phyloP scores from a whole-genome alignment of 2,113 vertebrate species.

The Periophthalmus modestus region DNA sequence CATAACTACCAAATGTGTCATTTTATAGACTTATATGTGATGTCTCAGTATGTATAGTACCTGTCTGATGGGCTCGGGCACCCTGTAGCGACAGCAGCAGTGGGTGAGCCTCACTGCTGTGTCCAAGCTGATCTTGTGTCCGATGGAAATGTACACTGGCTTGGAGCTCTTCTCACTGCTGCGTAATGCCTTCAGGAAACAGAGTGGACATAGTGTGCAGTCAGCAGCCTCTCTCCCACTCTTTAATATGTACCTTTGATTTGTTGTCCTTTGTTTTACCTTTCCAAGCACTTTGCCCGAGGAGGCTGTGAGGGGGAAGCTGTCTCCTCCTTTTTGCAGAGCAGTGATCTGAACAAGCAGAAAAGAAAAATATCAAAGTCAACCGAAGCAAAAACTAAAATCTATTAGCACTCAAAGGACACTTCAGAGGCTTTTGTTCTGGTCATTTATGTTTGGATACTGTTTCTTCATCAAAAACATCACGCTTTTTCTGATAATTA shows the following conservation, averaged over 20 bases:
- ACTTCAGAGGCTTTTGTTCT: conserved; percentile 1
- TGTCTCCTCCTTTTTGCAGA: conserved; percentile 82
- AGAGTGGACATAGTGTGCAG: conserved; percentile 3
- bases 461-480: not conserved
- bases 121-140: conserved; percentile 86
- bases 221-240: not conserved
- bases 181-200: conserved; percentile 78
- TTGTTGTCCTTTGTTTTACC: conserved; percentile 68
- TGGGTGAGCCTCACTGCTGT: conserved; percentile 83
- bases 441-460: not conserved
- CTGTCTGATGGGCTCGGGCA: conserved; percentile 94
- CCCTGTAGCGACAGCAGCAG: conserved; percentile 84
- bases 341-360: conserved; percentile 75
- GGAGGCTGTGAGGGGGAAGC: conserved; percentile 79
- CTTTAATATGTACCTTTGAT: conserved; percentile 17
- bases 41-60: conserved; percentile 61
- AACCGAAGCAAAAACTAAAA: conserved; percentile 4
- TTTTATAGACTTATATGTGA: too few species aligned
- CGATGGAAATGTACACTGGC: conserved; percentile 89
- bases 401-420: conserved; percentile 24
- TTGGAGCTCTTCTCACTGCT: conserved; percentile 82
- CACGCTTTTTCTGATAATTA: not conserved
- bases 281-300: conserved; percentile 85
- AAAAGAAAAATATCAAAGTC: conserved; percentile 33
- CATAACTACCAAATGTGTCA: too few species aligned